These are phyloP conservation scores for Pitangus sulphuratus DNA, from an alignment of 2,797 vertebrate genomes.

Conservation along the genomic window DNA sequence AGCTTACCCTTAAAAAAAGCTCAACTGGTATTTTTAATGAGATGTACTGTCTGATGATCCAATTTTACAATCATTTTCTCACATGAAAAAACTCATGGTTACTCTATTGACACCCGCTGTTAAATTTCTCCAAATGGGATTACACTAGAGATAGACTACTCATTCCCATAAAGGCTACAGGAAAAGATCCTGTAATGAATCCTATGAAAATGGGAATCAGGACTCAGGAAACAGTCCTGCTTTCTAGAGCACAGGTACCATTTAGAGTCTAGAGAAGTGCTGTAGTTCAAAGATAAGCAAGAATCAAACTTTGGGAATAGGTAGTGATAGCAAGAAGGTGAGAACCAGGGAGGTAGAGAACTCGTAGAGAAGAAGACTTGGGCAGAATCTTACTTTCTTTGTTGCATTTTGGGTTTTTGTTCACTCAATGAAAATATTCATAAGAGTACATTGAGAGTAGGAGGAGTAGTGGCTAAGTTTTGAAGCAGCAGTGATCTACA, in stretches of 20 bases:
- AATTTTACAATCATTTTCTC: constrained; percentile 29
- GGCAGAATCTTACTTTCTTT: neutral
- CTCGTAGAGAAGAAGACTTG: neutral
- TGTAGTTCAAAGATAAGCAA: neutral
- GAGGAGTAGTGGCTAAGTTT: neutral
- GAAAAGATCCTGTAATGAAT: neutral
- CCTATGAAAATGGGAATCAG: neutral
- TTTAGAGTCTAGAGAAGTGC: neutral
- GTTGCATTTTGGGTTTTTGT: neutral
- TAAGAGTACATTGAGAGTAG: neutral
- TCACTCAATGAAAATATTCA: neutral
- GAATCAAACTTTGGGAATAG: neutral
- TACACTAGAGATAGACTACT: neutral
- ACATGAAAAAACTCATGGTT: constrained; percentile 18
- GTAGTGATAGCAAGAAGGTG: neutral
- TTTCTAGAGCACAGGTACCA: neutral
- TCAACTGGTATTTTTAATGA: neutral
- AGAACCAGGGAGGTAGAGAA: neutral
- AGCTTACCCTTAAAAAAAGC: neutral
- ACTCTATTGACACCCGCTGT: constrained; percentile 5
- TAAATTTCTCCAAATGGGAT: constrained; percentile 21
- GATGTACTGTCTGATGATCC: neutral
- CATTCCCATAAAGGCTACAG: neutral
- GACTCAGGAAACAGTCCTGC: neutral
- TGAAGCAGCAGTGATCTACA: neutral